Conservation (phyloP, 35 echinoderm and acorn worm species). For the Patiria miniata region DNA sequence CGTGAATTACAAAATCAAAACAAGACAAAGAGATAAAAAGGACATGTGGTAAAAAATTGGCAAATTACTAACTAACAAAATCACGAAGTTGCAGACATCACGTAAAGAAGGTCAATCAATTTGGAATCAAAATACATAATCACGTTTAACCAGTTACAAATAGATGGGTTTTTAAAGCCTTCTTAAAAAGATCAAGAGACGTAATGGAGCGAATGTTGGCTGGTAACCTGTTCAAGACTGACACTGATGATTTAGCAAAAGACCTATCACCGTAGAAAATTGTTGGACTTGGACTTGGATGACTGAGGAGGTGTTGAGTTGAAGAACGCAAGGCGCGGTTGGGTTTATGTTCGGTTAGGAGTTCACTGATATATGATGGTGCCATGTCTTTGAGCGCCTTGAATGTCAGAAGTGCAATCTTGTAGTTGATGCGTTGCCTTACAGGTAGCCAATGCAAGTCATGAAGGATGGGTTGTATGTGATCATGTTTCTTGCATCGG, state of each 20-base stretch:
- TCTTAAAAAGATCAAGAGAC: background rate
- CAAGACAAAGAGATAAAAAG: too few relatives aligned
- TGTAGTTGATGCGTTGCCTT: too few relatives aligned
- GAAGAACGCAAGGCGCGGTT: background rate
- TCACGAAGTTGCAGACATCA: too few relatives aligned
- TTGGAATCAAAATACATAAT: too few relatives aligned
- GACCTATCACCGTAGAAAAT: background rate
- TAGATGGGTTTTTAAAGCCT: background rate
- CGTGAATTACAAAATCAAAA: too few relatives aligned
- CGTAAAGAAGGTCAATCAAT: too few relatives aligned
- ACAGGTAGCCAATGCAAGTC: constrained; percentile 63
- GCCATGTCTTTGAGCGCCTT: constrained; percentile 40
- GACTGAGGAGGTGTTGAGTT: background rate
- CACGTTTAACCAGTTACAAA: background rate
- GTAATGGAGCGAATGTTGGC: background rate
- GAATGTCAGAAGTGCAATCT: constrained; percentile 35
- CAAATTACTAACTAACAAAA: too few relatives aligned
- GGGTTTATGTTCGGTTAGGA: background rate
- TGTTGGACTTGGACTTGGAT: background rate
- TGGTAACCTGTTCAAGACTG: background rate
- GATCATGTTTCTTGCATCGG: constrained; percentile 7
- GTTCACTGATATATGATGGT: constrained; percentile 24
- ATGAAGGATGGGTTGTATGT: constrained; percentile 36
- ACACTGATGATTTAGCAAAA: background rate
- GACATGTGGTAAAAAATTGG: too few relatives aligned